Base-by-base conservation (phyloP, 53 echinoderm and acorn worm species). In the Henricia sp. region DNA sequence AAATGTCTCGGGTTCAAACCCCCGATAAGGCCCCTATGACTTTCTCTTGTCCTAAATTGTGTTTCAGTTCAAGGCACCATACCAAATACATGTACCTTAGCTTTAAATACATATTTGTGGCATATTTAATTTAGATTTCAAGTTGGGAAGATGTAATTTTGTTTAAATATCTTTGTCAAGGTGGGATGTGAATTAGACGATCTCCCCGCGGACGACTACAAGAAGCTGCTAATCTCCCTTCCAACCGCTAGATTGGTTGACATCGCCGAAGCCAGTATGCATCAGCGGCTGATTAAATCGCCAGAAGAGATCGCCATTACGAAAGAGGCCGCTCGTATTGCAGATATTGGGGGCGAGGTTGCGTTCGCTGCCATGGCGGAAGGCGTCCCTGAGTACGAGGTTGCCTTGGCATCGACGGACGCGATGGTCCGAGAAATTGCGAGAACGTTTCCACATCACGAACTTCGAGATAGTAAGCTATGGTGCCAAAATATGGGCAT, bases 391-490 rank as follows among this genome's bases (percentile, higher is more conserved):
- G 96, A 96, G 82, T 63, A 91, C 63, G 91, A 93, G 62, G 90
- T 96, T 20, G 91, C 91, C 0, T 77, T 93, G 21, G 73, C 58
- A 14, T 87, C 82, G 1, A 89, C 88, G 0, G 77, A 84, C 42
- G 88, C 93, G 1, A 96, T 96, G 93, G 93, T 93, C 12, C 40
- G 75, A 59, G 96, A 96, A 70, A 96, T 96, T 27, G 96, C 93
- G 4, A 86, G 52, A 39, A 70, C 84, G 13, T 87, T 73, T 36
- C 96, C 96, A 1, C 43, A 91, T 68, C 68, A 68, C 33, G 91
- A 91, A 37, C 72, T 96, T 10, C 84, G 87, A 68, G 89, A 96
- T 60, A 96, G 96, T 96, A 64, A 93, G 96, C 86, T 26, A 38
- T 36, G 34, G 2, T 65, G 21, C 21, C 20, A 55, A 20, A 20